phyloP scores from a whole-genome alignment of 2,113 vertebrate genomes.

The Gila orcuttii region DNA sequence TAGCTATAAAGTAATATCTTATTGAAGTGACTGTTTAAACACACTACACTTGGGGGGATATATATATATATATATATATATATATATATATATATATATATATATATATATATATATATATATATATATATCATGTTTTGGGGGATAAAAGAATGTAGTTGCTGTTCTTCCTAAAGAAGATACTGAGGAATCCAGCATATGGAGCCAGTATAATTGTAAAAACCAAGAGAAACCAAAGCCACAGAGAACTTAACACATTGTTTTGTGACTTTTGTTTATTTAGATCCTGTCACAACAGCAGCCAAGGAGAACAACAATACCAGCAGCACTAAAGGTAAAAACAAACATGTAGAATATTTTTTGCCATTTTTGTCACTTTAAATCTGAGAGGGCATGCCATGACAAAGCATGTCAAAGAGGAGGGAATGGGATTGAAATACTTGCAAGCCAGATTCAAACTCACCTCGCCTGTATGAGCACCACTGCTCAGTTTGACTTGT shows the following conservation, averaged over 20 bases:
- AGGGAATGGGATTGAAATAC: too few species aligned
- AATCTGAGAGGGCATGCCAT: too few species aligned
- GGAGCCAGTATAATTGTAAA: not conserved
- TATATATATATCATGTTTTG: not conserved
- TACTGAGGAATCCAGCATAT: not conserved
- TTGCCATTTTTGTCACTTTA: not conserved
- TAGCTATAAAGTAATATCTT: conserved; percentile 7
- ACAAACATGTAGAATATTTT: not conserved
- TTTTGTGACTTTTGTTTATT: not conserved
- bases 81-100: too few species aligned
- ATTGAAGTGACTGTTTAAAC: conserved; percentile 18
- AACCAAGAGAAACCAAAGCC: not conserved
- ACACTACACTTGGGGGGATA: not conserved
- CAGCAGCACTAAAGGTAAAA: conserved; percentile 51
- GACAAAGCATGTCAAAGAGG: too few species aligned
- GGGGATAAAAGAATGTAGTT: not conserved
- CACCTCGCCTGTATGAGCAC: too few species aligned
- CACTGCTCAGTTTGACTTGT: too few species aligned
- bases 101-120: too few species aligned
- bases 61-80: too few species aligned
- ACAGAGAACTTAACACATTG: not conserved
- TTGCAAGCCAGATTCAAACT: too few species aligned
- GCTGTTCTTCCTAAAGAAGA: not conserved
- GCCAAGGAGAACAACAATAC: conserved; percentile 17
- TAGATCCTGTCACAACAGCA: conserved; percentile 13